phyloP scores from a whole-genome alignment of 2,888 invertebrate genomes.

The Psylliodes chrysocephalus region DNA sequence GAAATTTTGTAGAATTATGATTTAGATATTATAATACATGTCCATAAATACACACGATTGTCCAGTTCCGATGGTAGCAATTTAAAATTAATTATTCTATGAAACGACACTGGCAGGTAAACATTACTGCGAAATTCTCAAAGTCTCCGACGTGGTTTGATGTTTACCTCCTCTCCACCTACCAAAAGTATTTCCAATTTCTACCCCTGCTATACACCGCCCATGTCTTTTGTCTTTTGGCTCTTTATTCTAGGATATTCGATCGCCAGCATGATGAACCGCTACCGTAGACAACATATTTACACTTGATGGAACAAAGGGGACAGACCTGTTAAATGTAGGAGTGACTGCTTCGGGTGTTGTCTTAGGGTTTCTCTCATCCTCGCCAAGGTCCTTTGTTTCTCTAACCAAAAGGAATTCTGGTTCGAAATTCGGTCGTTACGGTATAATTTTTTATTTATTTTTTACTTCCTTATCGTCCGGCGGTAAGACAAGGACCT shows the following conservation, averaged over 20 bases:
- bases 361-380: conserved; percentile 29
- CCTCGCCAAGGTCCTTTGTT: conserved; percentile 14
- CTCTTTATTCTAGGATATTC: background rate
- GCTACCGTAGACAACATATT: conserved; percentile 1
- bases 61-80: too few relatives aligned
- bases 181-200: too few relatives aligned
- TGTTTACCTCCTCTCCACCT: too few relatives aligned
- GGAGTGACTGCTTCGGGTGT: conserved; percentile 18
- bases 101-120: too few relatives aligned
- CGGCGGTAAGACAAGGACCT: background rate
- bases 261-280: background rate
- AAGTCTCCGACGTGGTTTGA: too few relatives aligned
- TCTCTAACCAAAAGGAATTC: conserved; percentile 16
- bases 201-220: too few relatives aligned
- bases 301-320: conserved; percentile 19
- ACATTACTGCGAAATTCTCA: too few relatives aligned
- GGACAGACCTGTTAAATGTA: conserved; percentile 10
- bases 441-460: background rate
- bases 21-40: too few relatives aligned
- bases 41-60: too few relatives aligned
- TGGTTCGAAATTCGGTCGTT: conserved; percentile 7
- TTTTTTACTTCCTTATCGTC: conserved; percentile 12
- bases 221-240: background rate
- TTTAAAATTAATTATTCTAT: too few relatives aligned
- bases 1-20: too few relatives aligned